A percentile compares a stretch with the other conserved stretches of the same genome.
Conservation (phyloP, 2,797 vertebrate species). For the Peromyscus attwateri region DNA sequence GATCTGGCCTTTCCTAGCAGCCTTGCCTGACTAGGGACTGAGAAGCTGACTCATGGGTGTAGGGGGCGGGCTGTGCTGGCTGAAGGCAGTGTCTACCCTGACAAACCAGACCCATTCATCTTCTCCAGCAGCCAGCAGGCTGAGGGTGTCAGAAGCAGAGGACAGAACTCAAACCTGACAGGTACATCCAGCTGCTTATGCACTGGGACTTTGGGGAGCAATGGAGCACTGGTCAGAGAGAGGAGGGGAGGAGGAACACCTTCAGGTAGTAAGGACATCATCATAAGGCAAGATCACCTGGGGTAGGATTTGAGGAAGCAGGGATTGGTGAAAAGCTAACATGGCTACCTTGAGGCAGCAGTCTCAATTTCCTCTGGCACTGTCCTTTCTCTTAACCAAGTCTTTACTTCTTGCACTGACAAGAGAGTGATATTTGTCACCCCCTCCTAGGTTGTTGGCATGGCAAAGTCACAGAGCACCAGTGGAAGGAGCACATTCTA, state of each 20-base stretch:
- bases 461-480: not conserved
- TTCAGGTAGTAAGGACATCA: not conserved
- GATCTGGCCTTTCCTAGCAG: not conserved
- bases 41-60: not conserved
- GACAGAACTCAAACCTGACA: not conserved
- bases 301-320: not conserved
- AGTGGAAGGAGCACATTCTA: not conserved
- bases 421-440: not conserved
- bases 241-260: rapidly evolving
- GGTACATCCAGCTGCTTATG: not conserved
- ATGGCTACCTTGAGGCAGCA: not conserved
- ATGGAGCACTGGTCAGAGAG: not conserved
- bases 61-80: not conserved
- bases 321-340: not conserved
- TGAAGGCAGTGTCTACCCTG: not conserved
- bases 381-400: not conserved
- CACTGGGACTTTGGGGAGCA: not conserved
- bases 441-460: not conserved
- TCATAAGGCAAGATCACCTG: not conserved
- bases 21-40: not conserved
- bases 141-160: not conserved
- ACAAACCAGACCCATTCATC: not conserved
- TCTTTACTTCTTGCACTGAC: not conserved
- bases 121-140: not conserved
- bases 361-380: not conserved